These are phyloP conservation scores for Sminthurides bifidus DNA, from an alignment of 1,140 invertebrate species.

Conservation along the genomic window DNA sequence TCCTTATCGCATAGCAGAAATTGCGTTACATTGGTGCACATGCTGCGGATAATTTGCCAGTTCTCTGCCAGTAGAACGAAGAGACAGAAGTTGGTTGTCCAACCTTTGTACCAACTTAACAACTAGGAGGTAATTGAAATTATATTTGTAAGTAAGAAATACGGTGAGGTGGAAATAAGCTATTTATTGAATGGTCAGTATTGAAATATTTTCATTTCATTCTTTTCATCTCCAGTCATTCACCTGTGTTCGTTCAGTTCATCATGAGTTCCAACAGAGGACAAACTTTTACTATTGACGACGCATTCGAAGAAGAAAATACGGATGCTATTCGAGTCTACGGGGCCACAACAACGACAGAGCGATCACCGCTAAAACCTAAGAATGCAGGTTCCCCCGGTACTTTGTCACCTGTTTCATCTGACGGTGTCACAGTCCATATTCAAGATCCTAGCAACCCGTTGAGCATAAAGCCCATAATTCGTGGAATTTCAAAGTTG, in stretches of 20 bases:
- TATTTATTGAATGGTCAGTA: too few relatives aligned
- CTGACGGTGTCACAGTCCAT: slow-evolving; percentile 23
- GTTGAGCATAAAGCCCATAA: slow-evolving; percentile 26
- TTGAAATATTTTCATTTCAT: too few relatives aligned
- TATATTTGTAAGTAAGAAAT: too few relatives aligned
- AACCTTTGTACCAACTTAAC: too few relatives aligned
- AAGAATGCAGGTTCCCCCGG: slow-evolving; percentile 20
- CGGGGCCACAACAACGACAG: slow-evolving; percentile 56
- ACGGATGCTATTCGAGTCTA: slow-evolving; percentile 65
- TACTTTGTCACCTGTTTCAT: slow-evolving; percentile 18
- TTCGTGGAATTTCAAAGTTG: slow-evolving; percentile 18
- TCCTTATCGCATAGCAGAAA: too few relatives aligned
- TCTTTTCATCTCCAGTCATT: too few relatives aligned
- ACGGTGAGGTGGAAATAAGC: too few relatives aligned
- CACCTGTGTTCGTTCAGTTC: background rate
- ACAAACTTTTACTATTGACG: slow-evolving; percentile 61
- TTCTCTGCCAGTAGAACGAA: too few relatives aligned
- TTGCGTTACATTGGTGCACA: too few relatives aligned
- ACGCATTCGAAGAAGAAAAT: slow-evolving; percentile 67
- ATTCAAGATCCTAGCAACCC: slow-evolving; percentile 26
- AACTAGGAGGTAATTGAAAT: too few relatives aligned
- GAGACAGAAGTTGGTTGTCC: too few relatives aligned
- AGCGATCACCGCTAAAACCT: slow-evolving; percentile 40
- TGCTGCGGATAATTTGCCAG: too few relatives aligned
- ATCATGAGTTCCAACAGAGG: slow-evolving; percentile 25